Conservation (phyloP, 2,113 vertebrate genomes). For the Heptranchias perlo region DNA sequence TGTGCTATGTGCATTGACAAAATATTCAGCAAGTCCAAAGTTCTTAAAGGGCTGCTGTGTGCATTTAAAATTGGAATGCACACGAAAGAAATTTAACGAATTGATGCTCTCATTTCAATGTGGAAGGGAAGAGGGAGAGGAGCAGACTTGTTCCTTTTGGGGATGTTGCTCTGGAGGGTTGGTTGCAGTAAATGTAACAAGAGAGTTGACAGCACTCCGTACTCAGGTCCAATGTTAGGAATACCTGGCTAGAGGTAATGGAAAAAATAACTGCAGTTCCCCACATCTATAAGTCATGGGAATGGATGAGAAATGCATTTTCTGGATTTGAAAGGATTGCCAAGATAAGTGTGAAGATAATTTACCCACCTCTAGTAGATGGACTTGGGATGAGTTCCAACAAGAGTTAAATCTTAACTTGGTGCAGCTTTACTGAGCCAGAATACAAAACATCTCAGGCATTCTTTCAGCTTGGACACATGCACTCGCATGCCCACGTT, state of each 20-base stretch:
- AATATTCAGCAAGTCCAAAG: too few relatives aligned
- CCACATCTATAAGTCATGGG: neutral
- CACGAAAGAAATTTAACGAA: too few relatives aligned
- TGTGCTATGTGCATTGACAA: neutral
- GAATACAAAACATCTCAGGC: neutral
- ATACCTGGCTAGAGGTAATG: neutral
- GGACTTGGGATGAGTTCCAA: neutral
- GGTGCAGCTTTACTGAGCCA: neutral
- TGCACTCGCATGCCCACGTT: neutral
- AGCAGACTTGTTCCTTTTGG: too few relatives aligned
- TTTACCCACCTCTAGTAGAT: neutral
- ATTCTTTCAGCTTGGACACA: neutral
- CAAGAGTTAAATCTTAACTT: neutral
- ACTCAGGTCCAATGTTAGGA: neutral
- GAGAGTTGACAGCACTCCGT: too few relatives aligned
- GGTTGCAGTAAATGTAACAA: neutral
- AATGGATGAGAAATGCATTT: neutral
- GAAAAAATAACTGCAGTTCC: neutral
- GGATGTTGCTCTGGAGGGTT: too few relatives aligned
- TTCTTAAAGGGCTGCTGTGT: too few relatives aligned
- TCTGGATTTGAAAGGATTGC: neutral
- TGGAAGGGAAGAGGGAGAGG: too few relatives aligned
- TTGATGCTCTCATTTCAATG: too few relatives aligned
- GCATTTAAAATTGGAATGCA: too few relatives aligned
- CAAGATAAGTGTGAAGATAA: neutral